Evolutionary conservation across 2,797 vertebrate genomes (phyloP).

Genomic region (Iguana delicatissima): DNA sequence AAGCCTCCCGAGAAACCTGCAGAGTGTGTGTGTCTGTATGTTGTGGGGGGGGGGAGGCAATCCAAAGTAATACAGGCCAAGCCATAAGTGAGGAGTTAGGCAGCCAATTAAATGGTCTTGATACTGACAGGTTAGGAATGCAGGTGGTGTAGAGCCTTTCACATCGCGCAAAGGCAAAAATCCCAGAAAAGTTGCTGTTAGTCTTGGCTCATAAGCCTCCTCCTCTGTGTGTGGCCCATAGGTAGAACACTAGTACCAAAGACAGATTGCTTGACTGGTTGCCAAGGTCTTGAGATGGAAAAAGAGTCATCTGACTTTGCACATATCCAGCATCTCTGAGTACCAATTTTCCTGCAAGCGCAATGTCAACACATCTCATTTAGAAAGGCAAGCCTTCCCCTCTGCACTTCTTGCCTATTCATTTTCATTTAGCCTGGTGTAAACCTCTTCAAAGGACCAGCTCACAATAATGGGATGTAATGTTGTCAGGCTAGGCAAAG

Average conservation of each 20-base stretch:
- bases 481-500: slow-evolving; percentile 67
- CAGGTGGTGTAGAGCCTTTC: slow-evolving; percentile 26
- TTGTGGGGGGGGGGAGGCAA: neutral
- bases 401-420: slow-evolving; percentile 17
- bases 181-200: slow-evolving; percentile 34
- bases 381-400: neutral
- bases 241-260: slow-evolving; percentile 39
- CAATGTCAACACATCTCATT: neutral
- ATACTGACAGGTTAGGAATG: slow-evolving; percentile 22
- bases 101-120: slow-evolving; percentile 23
- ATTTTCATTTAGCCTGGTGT: slow-evolving; percentile 5
- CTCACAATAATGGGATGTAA: slow-evolving; percentile 46
- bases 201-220: slow-evolving; percentile 27
- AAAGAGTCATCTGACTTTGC: slow-evolving; percentile 25
- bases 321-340: slow-evolving; percentile 18
- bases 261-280: slow-evolving; percentile 35
- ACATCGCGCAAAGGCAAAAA: slow-evolving; percentile 26
- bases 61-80: neutral
- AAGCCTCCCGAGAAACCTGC: neutral
- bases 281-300: slow-evolving; percentile 26
- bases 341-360: neutral
- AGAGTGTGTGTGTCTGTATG: neutral
- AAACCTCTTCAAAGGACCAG: slow-evolving; percentile 17
- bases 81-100: slow-evolving; percentile 11
- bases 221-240: slow-evolving; percentile 46